Evolutionary conservation across 2,888 invertebrate species (phyloP).

Genomic region (Lagria hirta): DNA sequence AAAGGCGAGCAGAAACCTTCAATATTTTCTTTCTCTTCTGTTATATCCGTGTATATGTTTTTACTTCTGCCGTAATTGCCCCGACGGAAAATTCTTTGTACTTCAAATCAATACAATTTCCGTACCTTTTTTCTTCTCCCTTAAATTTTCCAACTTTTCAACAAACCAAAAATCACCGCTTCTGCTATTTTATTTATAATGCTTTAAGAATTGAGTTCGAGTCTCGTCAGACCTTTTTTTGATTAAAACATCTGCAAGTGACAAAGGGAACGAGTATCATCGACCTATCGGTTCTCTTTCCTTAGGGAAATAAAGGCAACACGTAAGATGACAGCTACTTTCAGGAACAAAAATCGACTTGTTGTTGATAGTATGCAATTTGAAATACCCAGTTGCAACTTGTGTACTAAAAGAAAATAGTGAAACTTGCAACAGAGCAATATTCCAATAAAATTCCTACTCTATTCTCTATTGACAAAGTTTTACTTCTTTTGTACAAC

Average conservation of each 20-base stretch:
- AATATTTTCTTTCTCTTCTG: constrained; percentile 4
- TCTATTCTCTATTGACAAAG: too few relatives aligned
- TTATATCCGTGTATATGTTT: constrained; percentile 10
- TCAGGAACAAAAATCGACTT: not conserved
- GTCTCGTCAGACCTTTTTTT: constrained; percentile 25
- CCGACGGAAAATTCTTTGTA: not conserved
- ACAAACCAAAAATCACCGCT: too few relatives aligned
- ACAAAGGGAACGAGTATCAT: constrained; percentile 41
- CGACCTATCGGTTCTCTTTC: constrained; percentile 36
- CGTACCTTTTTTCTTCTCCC: too few relatives aligned
- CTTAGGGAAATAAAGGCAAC: constrained; percentile 36
- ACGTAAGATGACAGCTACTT: constrained; percentile 1
- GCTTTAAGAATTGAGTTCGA: too few relatives aligned
- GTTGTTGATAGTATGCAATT: too few relatives aligned
- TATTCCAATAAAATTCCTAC: too few relatives aligned
- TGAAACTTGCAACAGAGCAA: too few relatives aligned
- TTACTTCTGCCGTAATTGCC: constrained; percentile 12
- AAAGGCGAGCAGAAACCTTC: constrained; percentile 17
- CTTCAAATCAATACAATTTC: not conserved
- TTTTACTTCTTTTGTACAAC: too few relatives aligned
- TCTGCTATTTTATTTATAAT: too few relatives aligned
- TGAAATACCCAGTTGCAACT: too few relatives aligned
- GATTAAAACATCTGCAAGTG: constrained; percentile 44
- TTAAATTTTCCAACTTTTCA: too few relatives aligned
- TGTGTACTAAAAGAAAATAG: too few relatives aligned